Conservation (phyloP, 2,797 vertebrate species). For the Oophaga sylvatica region DNA sequence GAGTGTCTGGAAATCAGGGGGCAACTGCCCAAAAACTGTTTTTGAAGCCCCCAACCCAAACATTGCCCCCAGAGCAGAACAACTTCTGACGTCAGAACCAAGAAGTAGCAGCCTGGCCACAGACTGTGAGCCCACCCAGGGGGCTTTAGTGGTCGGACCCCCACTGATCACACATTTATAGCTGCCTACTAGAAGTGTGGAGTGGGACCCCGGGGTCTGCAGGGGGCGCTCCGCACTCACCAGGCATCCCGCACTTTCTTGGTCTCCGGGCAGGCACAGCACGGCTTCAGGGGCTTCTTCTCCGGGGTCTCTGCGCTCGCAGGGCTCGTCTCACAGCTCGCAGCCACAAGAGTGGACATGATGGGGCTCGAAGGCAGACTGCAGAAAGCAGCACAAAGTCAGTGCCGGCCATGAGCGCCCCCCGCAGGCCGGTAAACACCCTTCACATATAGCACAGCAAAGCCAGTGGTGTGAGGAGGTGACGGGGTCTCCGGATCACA, state of each 20-base stretch:
- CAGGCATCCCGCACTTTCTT: slow-evolving; percentile 92
- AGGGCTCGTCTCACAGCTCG: slow-evolving; percentile 73
- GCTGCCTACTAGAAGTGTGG: too few species aligned
- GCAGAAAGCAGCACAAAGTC: neutral
- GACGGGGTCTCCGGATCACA: neutral
- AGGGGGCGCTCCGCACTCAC: slow-evolving; percentile 70
- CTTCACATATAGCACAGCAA: neutral
- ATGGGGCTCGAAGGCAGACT: slow-evolving; percentile 38
- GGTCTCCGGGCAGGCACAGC: slow-evolving; percentile 95
- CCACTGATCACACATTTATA: neutral
- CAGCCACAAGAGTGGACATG: slow-evolving; percentile 82
- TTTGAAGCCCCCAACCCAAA: too few species aligned
- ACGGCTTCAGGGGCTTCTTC: slow-evolving; percentile 90
- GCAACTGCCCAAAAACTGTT: too few species aligned
- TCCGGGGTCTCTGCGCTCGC: slow-evolving; percentile 66
- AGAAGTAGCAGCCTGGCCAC: too few species aligned
- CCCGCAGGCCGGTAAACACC: neutral
- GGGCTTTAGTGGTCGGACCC: neutral
- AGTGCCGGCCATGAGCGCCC: neutral
- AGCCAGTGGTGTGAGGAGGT: neutral
- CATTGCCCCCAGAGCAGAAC: too few species aligned
- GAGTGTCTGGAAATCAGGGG: too few species aligned
- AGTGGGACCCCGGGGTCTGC: too few species aligned
- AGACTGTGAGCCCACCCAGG: too few species aligned
- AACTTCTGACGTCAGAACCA: too few species aligned